A percentile compares a stretch with the other conserved stretches of the same genome.
These are phyloP conservation scores for Drosophila cracens DNA, from an alignment of 2,888 invertebrate species.

Conservation along the genomic window DNA sequence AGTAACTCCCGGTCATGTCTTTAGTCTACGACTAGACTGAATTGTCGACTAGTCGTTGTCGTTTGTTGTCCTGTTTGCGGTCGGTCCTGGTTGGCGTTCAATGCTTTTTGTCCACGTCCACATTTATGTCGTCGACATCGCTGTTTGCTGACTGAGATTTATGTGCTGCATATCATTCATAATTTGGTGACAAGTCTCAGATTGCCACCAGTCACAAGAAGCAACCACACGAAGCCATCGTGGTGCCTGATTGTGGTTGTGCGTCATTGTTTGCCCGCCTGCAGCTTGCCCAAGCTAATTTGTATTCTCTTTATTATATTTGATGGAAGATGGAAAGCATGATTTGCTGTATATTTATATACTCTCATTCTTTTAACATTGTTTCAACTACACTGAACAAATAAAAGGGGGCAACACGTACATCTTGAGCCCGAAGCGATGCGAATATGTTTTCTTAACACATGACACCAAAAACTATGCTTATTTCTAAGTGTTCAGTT, in stretches of 20 bases:
- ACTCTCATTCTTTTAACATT: background rate
- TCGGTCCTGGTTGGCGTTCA: slow-evolving; percentile 48
- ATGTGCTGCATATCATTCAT: slow-evolving; percentile 78
- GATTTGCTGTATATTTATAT: slow-evolving; percentile 36
- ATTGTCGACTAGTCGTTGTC: slow-evolving; percentile 8
- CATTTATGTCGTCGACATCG: slow-evolving; percentile 43
- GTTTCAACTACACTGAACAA: background rate
- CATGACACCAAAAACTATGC: background rate
- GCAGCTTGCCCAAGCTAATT: slow-evolving; percentile 69
- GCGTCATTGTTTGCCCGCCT: slow-evolving; percentile 30
- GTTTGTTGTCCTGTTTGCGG: slow-evolving; percentile 30
- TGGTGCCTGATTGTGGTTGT: slow-evolving; percentile 18
- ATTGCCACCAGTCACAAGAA: slow-evolving; percentile 51
- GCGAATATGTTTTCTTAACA: background rate
- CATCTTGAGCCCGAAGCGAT: background rate
- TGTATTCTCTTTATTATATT: slow-evolving; percentile 72
- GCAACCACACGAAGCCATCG: slow-evolving; percentile 21
- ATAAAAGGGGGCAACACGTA: slow-evolving; percentile 1
- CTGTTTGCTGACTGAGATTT: slow-evolving; percentile 76
- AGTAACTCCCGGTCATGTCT: slow-evolving; percentile 67
- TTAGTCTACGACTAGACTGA: slow-evolving; percentile 22
- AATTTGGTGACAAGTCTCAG: slow-evolving; percentile 79
- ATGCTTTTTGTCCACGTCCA: slow-evolving; percentile 39
- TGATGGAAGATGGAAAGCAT: slow-evolving; percentile 53
- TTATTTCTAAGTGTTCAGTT: slow-evolving; percentile 14